Evolutionary conservation across 2,113 vertebrate genomes (phyloP).

Genomic region (Ceuthmochares aereus): DNA sequence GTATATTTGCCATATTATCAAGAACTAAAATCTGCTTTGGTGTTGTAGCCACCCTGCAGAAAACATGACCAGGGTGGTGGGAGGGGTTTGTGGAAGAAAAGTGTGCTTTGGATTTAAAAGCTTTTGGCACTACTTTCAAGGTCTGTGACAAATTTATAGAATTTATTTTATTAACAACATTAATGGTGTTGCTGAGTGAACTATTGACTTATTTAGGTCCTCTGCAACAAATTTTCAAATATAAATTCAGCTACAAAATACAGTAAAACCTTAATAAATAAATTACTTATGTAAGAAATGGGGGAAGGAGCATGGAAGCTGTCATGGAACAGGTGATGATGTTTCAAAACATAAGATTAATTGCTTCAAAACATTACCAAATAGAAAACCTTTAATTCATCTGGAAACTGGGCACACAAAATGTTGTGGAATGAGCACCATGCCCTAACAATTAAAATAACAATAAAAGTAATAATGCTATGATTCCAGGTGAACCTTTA

Average conservation of each 20-base stretch:
- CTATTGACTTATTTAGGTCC: slow-evolving; percentile 41
- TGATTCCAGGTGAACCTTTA: neutral
- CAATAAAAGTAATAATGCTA: neutral
- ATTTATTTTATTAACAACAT: slow-evolving; percentile 39
- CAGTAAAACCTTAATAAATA: slow-evolving; percentile 32
- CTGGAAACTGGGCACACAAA: neutral
- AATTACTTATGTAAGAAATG: slow-evolving; percentile 18
- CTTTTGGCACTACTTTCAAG: slow-evolving; percentile 18
- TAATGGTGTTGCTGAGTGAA: slow-evolving; percentile 22
- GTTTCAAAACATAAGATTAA: slow-evolving; percentile 42
- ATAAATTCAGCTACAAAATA: slow-evolving; percentile 28
- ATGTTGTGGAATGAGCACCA: neutral
- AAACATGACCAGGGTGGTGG: neutral
- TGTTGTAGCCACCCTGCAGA: neutral
- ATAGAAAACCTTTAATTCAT: slow-evolving; percentile 13
- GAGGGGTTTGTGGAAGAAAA: neutral
- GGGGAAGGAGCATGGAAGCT: neutral
- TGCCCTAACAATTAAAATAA: neutral
- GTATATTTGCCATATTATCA: neutral
- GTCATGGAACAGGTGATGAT: slow-evolving; percentile 16
- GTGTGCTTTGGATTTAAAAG: slow-evolving; percentile 1
- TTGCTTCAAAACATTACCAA: slow-evolving; percentile 22
- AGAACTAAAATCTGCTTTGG: neutral
- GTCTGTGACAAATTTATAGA: neutral
- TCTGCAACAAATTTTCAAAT: slow-evolving; percentile 17